phyloP scores from a whole-genome alignment of 1,140 invertebrate genomes.

The Drosophila takahashii region DNA sequence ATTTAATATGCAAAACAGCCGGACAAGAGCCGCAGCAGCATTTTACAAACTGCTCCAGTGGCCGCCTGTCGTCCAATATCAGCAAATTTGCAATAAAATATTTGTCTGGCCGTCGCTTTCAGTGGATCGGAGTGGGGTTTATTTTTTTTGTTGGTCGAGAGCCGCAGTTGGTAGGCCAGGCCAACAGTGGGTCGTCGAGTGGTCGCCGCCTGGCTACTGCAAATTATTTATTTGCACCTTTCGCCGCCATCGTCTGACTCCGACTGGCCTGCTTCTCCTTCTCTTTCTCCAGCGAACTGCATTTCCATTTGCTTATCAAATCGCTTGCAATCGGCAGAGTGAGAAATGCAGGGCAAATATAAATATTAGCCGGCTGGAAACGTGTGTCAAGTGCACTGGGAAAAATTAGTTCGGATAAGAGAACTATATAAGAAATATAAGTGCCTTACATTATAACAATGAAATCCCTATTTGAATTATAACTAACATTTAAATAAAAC shows the following conservation, averaged over 20 bases:
- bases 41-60: conserved; percentile 49
- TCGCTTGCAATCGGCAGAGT: conserved; percentile 64
- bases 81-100: conserved; percentile 82
- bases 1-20: conserved; percentile 81
- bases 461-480: no score
- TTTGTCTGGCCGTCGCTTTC: conserved; percentile 69
- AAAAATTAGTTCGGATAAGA: no score
- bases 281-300: conserved; percentile 28
- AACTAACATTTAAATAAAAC: no score
- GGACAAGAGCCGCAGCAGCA: conserved; percentile 50
- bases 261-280: not conserved
- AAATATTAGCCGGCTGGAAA: conserved; percentile 64
- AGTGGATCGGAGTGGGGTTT: conserved; percentile 17
- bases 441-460: no score
- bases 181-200: conserved; percentile 62
- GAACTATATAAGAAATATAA: no score
- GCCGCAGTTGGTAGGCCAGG: conserved; percentile 21
- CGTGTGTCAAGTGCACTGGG: conserved; percentile 13
- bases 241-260: conserved; percentile 54
- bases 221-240: conserved; percentile 83
- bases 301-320: conserved; percentile 79
- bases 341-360: conserved; percentile 81
- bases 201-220: conserved; percentile 61
- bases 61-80: conserved; percentile 77
- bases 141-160: no score